Percentiles rank a stretch among this genome's conserved stretches.
Evolutionary conservation across 2,797 vertebrate species (phyloP).

Genomic region (Oreochromis mossambicus): DNA sequence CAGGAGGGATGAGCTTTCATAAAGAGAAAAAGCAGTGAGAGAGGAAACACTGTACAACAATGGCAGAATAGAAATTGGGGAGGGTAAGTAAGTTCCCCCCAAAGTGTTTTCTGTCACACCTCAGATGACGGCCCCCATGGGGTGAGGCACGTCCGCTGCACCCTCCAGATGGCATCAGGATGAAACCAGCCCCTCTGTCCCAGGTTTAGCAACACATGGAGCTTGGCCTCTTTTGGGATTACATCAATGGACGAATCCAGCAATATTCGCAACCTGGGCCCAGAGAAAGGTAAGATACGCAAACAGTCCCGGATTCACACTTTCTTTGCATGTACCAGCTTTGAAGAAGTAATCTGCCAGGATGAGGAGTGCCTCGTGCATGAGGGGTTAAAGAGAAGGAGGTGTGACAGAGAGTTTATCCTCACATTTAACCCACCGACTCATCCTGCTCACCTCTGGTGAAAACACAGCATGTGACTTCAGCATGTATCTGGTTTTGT

Average conservation of each 20-base stretch:
- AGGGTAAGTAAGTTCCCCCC: neutral
- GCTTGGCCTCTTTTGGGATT: constrained; percentile 49
- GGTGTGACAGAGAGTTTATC: neutral
- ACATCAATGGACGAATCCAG: constrained; percentile 78
- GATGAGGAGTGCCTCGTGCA: neutral
- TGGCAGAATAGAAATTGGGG: neutral
- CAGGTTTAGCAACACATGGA: constrained; percentile 54
- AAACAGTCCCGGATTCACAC: neutral
- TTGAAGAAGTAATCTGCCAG: constrained; percentile 27
- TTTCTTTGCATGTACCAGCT: neutral
- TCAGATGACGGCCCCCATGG: constrained; percentile 39
- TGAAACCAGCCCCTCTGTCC: constrained; percentile 25
- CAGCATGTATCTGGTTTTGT: neutral
- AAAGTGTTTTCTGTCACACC: constrained; percentile 28
- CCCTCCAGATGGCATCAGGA: constrained; percentile 40
- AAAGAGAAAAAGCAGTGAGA: neutral
- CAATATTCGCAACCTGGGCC: constrained; percentile 79
- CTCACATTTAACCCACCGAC: neutral
- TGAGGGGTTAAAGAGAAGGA: neutral
- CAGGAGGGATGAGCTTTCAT: constrained; percentile 32
- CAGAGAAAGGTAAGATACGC: constrained; percentile 85
- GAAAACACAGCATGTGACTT: neutral
- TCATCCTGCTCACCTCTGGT: neutral
- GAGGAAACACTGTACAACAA: neutral
- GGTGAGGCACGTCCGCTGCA: constrained; percentile 19